A percentile compares a stretch with the other conserved stretches of the same genome.
These are phyloP conservation scores for Diploptera punctata DNA, from an alignment of 2,888 invertebrate genomes.

Conservation along the genomic window DNA sequence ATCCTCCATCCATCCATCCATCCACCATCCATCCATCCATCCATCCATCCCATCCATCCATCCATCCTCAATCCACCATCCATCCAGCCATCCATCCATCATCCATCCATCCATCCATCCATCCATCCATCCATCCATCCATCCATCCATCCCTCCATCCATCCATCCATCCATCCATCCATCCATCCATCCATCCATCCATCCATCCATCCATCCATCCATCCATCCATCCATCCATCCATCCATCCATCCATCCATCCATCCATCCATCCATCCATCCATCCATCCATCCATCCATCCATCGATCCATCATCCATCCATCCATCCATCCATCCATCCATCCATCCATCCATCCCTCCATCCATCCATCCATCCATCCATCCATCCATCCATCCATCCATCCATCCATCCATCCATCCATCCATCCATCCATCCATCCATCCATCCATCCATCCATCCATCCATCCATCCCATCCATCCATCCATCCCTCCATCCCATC, in stretches of 20 bases:
- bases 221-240: background rate
- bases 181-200: background rate
- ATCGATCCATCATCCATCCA: too few relatives aligned
- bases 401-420: background rate
- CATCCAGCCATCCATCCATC: too few relatives aligned
- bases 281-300: background rate
- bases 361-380: background rate
- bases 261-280: background rate
- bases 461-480: too few relatives aligned
- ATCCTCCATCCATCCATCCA: background rate
- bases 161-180: background rate
- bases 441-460: background rate
- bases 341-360: too few relatives aligned
- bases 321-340: too few relatives aligned
- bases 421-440: background rate
- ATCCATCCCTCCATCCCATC: too few relatives aligned
- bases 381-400: background rate
- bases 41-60: too few relatives aligned
- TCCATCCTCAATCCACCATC: too few relatives aligned
- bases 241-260: background rate
- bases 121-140: background rate
- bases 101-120: background rate
- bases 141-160: too few relatives aligned
- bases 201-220: background rate
- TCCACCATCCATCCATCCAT: too few relatives aligned